These are phyloP conservation scores for Ellobium chinense DNA, from an alignment of 2,888 invertebrate genomes.

Conservation along the genomic window DNA sequence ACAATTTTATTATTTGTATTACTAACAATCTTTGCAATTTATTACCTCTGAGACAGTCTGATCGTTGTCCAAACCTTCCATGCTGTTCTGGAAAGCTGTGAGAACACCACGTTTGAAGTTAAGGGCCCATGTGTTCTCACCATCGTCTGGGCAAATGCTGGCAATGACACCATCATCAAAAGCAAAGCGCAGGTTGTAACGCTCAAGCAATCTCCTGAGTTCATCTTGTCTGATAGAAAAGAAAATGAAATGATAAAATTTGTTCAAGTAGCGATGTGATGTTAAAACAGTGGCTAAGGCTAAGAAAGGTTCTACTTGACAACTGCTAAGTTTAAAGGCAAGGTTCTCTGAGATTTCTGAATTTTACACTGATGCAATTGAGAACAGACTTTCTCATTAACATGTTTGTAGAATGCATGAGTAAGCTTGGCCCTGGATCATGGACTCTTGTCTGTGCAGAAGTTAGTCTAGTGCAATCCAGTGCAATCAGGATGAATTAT, in stretches of 20 bases:
- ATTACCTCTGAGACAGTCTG: slow-evolving; percentile 28
- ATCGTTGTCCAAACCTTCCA: slow-evolving; percentile 80
- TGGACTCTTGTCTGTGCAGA: too few species aligned
- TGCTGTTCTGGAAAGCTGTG: slow-evolving; percentile 92
- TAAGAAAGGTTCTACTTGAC: too few species aligned
- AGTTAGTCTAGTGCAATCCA: too few species aligned
- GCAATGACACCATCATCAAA: slow-evolving; percentile 89
- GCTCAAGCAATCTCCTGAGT: slow-evolving; percentile 6
- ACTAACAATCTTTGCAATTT: background rate
- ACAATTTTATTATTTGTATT: too few species aligned
- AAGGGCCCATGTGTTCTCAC: slow-evolving; percentile 89
- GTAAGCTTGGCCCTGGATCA: too few species aligned
- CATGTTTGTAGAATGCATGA: too few species aligned
- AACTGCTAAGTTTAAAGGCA: too few species aligned
- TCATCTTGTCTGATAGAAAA: slow-evolving; percentile 49
- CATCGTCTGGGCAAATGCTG: slow-evolving; percentile 87
- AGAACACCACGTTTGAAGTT: slow-evolving; percentile 95
- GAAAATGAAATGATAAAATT: background rate
- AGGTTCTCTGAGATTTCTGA: too few species aligned
- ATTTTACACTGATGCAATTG: too few species aligned
- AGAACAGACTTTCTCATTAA: too few species aligned
- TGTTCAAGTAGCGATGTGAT: background rate
- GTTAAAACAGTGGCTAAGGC: too few species aligned
- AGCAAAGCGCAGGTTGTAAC: slow-evolving; percentile 84
- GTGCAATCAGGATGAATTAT: too few species aligned